phyloP scores from a whole-genome alignment of 2,113 vertebrate genomes.

The Microtus richardsoni region DNA sequence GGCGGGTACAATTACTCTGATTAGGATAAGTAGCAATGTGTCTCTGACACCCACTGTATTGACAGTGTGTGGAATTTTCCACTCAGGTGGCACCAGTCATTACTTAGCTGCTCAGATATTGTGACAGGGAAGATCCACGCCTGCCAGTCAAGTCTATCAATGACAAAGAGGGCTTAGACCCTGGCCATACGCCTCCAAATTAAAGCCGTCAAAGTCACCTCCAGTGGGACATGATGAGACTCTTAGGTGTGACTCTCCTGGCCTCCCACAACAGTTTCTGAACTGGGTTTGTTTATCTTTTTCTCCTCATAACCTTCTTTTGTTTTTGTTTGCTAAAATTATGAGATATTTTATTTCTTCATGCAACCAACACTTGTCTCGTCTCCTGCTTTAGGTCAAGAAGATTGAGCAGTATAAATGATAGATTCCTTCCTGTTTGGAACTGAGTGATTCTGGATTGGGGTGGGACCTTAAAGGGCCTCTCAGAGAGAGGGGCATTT shows the following conservation, averaged over 20 bases:
- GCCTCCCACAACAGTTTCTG: not conserved
- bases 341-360: not conserved
- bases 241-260: slow-evolving; percentile 81
- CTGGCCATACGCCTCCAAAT: slow-evolving; percentile 88
- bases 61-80: slow-evolving; percentile 87
- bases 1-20: slow-evolving; percentile 89
- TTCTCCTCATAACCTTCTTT: not conserved
- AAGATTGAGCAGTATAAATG: not conserved
- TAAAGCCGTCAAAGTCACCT: slow-evolving; percentile 90
- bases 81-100: slow-evolving; percentile 91
- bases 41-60: slow-evolving; percentile 86
- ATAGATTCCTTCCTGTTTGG: not conserved
- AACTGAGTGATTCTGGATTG: not conserved
- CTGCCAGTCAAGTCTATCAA: slow-evolving; percentile 94
- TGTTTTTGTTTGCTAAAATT: not conserved
- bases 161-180: slow-evolving; percentile 89
- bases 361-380: not conserved
- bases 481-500: not conserved
- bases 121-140: slow-evolving; percentile 89
- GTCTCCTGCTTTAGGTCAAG: not conserved
- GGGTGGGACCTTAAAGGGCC: not conserved
- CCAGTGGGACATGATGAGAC: slow-evolving; percentile 87
- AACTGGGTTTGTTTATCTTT: not conserved
- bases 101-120: slow-evolving; percentile 88
- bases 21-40: slow-evolving; percentile 89